Conservation (phyloP, 2,113 vertebrate species). For the Dasyornis broadbenti region DNA sequence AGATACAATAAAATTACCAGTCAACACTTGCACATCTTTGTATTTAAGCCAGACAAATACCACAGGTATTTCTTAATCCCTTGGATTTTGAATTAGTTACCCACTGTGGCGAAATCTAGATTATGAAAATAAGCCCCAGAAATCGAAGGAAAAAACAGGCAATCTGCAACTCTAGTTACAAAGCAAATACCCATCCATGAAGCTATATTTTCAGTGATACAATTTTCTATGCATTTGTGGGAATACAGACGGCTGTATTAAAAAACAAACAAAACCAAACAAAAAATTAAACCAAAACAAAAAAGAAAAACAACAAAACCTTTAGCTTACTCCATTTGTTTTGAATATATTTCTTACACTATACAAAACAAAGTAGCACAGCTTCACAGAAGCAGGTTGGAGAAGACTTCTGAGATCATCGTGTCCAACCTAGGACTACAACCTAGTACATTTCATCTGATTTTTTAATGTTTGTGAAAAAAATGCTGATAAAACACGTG, state of each 20-base stretch:
- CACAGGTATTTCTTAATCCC: constrained; percentile 55
- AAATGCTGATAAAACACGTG: background rate
- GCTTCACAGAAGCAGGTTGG: background rate
- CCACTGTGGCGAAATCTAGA: background rate
- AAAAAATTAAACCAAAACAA: background rate
- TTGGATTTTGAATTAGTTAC: constrained; percentile 16
- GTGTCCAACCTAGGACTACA: background rate
- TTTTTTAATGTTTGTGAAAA: background rate
- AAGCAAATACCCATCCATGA: background rate
- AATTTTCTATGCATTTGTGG: background rate
- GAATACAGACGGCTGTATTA: background rate
- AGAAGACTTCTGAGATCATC: background rate
- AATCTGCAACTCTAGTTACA: background rate
- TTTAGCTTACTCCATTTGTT: background rate
- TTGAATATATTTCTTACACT: background rate
- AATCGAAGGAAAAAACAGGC: background rate
- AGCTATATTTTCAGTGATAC: background rate
- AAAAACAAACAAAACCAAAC: background rate
- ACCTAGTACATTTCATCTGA: background rate
- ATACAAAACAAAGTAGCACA: background rate
- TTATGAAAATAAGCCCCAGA: background rate
- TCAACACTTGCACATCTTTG: constrained; percentile 48
- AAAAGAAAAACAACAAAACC: background rate
- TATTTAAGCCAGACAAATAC: constrained; percentile 41
- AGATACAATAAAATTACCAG: constrained; percentile 62